These are phyloP conservation scores for Cottoperca gobio DNA, from an alignment of 2,797 vertebrate genomes.

Conservation along the genomic window DNA sequence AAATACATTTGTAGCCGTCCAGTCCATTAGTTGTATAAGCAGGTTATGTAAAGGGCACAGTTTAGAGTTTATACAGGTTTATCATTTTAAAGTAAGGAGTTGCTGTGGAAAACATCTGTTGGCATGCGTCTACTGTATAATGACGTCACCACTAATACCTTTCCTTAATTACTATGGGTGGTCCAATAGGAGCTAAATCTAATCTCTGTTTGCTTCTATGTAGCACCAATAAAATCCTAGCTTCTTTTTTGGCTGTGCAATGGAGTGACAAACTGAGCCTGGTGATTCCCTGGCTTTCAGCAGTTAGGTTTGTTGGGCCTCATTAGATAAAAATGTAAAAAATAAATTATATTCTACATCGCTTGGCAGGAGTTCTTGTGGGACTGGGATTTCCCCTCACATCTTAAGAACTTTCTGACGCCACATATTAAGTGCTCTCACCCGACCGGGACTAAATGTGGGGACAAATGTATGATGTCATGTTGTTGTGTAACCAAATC, in stretches of 20 bases:
- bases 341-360: not conserved
- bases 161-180: slow-evolving; percentile 65
- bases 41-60: slow-evolving; percentile 56
- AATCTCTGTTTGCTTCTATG: slow-evolving; percentile 52
- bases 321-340: slow-evolving; percentile 11
- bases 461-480: not conserved
- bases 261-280: slow-evolving; percentile 9
- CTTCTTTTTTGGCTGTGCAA: slow-evolving; percentile 3
- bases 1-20: slow-evolving; percentile 27
- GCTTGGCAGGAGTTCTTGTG: not conserved
- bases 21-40: slow-evolving; percentile 45
- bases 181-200: slow-evolving; percentile 39
- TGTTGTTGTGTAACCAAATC: slow-evolving; percentile 12
- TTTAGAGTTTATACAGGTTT: slow-evolving; percentile 37
- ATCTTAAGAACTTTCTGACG: not conserved
- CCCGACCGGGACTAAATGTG: not conserved
- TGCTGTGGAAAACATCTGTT: slow-evolving; percentile 31
- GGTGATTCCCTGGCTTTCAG: slow-evolving; percentile 12
- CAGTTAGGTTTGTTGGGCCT: not conserved
- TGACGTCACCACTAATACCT: slow-evolving; percentile 50
- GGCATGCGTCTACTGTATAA: slow-evolving; percentile 39
- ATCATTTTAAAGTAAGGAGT: slow-evolving; percentile 41
- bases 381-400: not conserved
- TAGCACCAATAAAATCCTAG: slow-evolving; percentile 25
- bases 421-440: not conserved